Conservation (phyloP, 2,888 invertebrate species). For the Amphipyra tragopoginis region DNA sequence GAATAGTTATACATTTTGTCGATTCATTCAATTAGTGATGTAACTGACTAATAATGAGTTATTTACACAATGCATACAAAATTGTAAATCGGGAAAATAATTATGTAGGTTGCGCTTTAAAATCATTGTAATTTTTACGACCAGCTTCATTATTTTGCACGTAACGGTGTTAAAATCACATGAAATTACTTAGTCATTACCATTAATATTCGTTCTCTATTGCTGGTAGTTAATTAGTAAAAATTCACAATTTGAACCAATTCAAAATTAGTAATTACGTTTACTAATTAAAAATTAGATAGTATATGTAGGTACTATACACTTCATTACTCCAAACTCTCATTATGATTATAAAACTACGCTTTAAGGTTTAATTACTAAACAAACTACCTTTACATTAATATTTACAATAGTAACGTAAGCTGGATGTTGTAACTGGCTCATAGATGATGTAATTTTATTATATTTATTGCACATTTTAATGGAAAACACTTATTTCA, state of each 20-base stretch:
- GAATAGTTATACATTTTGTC: slow-evolving; percentile 30
- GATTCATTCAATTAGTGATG: slow-evolving; percentile 48
- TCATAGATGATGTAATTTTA: slow-evolving; percentile 55
- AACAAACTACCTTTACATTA: slow-evolving; percentile 72
- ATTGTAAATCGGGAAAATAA: slow-evolving; percentile 49
- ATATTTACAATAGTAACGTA: slow-evolving; percentile 74
- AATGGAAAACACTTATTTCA: slow-evolving; percentile 33
- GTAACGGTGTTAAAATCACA: slow-evolving; percentile 54
- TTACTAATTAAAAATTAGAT: slow-evolving; percentile 72
- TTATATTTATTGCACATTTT: slow-evolving; percentile 63
- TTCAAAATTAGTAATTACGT: slow-evolving; percentile 68
- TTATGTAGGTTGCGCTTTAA: slow-evolving; percentile 36
- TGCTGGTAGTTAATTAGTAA: slow-evolving; percentile 60
- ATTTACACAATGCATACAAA: slow-evolving; percentile 52
- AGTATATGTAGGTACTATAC: slow-evolving; percentile 46
- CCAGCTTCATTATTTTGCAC: slow-evolving; percentile 53
- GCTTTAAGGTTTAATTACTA: slow-evolving; percentile 63
- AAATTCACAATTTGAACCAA: slow-evolving; percentile 60
- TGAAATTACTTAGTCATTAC: slow-evolving; percentile 66
- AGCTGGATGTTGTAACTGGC: slow-evolving; percentile 67
- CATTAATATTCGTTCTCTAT: slow-evolving; percentile 59
- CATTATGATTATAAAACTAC: slow-evolving; percentile 68
- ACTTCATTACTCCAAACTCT: slow-evolving; percentile 51
- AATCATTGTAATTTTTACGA: slow-evolving; percentile 48
- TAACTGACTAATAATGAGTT: slow-evolving; percentile 47